Percentiles rank a stretch among this genome's conserved stretches.
phyloP scores from a whole-genome alignment of 2,888 invertebrate genomes.

The Pammene fasciana region DNA sequence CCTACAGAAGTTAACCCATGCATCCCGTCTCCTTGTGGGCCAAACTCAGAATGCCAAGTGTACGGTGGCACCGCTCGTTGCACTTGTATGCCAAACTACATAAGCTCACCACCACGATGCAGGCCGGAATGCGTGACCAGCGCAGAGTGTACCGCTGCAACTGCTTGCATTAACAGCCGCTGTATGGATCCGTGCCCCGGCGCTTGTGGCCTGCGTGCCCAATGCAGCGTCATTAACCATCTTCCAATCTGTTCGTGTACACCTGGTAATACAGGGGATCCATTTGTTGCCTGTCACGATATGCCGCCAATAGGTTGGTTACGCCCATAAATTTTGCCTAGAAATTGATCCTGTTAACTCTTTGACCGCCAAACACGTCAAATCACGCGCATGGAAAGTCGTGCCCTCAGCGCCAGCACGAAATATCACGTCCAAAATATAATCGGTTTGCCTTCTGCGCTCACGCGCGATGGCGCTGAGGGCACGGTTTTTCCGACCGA shows the following conservation, averaged over 20 bases:
- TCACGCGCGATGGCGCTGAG: too few relatives aligned
- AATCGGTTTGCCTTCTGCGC: too few relatives aligned
- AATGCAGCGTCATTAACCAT: slow-evolving; percentile 88
- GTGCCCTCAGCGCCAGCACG: too few relatives aligned
- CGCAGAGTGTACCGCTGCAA: slow-evolving; percentile 87
- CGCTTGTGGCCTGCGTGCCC: slow-evolving; percentile 89
- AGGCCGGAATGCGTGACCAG: slow-evolving; percentile 88
- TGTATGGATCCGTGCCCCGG: slow-evolving; percentile 91
- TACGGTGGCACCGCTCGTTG: slow-evolving; percentile 87
- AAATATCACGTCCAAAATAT: too few relatives aligned
- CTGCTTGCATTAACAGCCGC: slow-evolving; percentile 88
- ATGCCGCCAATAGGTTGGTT: slow-evolving; percentile 58
- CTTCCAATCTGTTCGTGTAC: slow-evolving; percentile 87
- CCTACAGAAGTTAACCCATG: slow-evolving; percentile 83
- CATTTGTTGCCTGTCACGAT: slow-evolving; percentile 82
- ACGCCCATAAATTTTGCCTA: neutral
- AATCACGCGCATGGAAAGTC: too few relatives aligned
- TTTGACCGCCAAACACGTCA: too few relatives aligned
- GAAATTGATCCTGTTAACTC: neutral
- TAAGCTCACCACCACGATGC: slow-evolving; percentile 90
- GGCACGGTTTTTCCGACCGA: too few relatives aligned
- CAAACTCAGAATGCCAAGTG: slow-evolving; percentile 88
- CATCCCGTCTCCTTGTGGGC: slow-evolving; percentile 90
- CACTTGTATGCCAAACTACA: slow-evolving; percentile 87
- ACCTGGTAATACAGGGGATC: slow-evolving; percentile 88